These are phyloP conservation scores for Hofmannophila pseudospretella DNA, from an alignment of 2,888 invertebrate species.

Conservation along the genomic window DNA sequence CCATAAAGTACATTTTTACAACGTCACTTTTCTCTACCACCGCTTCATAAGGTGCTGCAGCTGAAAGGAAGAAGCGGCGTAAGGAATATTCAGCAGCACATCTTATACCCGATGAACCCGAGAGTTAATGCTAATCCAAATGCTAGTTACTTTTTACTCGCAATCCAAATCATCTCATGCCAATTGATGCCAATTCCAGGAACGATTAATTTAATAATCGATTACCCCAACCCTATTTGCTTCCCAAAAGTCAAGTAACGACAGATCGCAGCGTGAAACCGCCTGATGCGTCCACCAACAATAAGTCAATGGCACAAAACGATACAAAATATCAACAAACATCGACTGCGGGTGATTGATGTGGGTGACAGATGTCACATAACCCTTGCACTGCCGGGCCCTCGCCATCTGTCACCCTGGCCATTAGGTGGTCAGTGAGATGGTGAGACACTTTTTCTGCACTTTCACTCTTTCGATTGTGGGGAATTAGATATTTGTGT, in stretches of 20 bases:
- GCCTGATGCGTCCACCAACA: conserved; percentile 50
- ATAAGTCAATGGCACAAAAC: conserved; percentile 53
- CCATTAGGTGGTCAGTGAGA: conserved; percentile 42
- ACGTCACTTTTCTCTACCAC: no score
- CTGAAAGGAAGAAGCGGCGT: no score
- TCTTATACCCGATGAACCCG: no score
- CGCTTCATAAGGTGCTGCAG: no score
- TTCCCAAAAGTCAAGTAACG: conserved; percentile 34
- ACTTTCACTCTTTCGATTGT: conserved; percentile 29
- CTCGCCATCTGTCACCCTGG: conserved; percentile 57
- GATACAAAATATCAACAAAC: conserved; percentile 40
- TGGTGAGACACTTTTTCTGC: conserved; percentile 27
- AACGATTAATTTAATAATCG: not conserved
- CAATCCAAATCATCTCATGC: no score
- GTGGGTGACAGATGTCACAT: conserved; percentile 61
- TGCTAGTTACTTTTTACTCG: no score
- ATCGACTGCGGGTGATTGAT: conserved; percentile 68
- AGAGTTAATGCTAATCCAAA: no score
- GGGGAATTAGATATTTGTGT: conserved; percentile 19
- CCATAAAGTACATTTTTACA: no score
- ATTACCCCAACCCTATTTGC: not conserved
- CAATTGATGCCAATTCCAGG: not conserved
- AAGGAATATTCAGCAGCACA: no score
- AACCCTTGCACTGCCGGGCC: conserved; percentile 56
- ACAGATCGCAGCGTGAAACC: conserved; percentile 49